These are phyloP conservation scores for Apteryx mantelli DNA, from an alignment of 2,113 vertebrate genomes.

Conservation along the genomic window DNA sequence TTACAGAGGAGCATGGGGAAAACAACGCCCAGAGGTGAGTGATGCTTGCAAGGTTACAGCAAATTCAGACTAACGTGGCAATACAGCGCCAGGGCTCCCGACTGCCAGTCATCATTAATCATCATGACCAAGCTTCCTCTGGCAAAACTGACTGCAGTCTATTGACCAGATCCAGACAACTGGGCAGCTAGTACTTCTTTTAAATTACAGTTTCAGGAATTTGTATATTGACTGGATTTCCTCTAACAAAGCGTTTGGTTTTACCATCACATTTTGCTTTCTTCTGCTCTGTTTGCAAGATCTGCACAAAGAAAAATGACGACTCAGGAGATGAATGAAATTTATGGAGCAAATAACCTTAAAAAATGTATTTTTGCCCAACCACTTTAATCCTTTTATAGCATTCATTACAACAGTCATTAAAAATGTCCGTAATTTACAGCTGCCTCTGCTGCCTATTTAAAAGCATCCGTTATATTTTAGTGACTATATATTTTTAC, in stretches of 20 bases:
- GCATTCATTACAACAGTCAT: not conserved
- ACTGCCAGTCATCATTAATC: rapidly evolving
- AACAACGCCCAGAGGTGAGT: rapidly evolving
- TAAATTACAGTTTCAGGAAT: not conserved
- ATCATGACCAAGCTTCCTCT: not conserved
- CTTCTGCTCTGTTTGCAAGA: not conserved
- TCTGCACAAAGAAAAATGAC: not conserved
- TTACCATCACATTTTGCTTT: not conserved
- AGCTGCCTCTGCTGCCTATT: not conserved
- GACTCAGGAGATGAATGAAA: not conserved
- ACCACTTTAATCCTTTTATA: not conserved
- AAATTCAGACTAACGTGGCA: too few species aligned
- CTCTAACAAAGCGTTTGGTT: not conserved
- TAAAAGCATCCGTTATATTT: not conserved
- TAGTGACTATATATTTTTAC: not conserved
- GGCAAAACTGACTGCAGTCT: not conserved
- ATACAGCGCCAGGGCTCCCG: not conserved
- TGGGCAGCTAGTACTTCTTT: not conserved
- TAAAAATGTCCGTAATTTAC: not conserved
- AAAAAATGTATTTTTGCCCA: not conserved
- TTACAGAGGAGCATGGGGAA: not conserved
- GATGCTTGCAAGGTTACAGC: rapidly evolving
- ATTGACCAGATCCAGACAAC: not conserved
- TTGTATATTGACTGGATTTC: not conserved
- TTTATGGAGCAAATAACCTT: not conserved